Evolutionary conservation across 2,113 vertebrate genomes (phyloP).

Genomic region (Carollia perspicillata): DNA sequence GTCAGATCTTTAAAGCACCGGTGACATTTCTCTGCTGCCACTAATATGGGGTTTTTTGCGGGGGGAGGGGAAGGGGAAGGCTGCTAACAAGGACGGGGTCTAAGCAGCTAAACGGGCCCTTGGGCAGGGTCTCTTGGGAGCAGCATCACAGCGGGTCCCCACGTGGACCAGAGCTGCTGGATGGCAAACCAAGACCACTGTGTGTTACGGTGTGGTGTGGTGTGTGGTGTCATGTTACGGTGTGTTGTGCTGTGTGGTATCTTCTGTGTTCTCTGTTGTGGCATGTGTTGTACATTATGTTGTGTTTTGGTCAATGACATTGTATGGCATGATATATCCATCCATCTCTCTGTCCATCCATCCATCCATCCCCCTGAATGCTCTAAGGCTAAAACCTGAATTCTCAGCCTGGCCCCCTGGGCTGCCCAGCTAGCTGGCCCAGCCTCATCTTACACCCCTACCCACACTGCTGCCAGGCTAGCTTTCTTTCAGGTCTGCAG

Average conservation of each 20-base stretch:
- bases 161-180: background rate
- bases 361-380: background rate
- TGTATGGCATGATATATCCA: background rate
- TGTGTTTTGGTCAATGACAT: background rate
- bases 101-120: background rate
- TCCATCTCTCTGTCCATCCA: background rate
- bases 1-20: background rate
- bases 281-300: too few species aligned
- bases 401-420: background rate
- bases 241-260: accelerated
- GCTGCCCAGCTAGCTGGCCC: accelerated
- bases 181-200: background rate
- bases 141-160: background rate
- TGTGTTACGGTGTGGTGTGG: background rate
- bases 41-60: background rate
- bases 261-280: too few species aligned
- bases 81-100: too few species aligned
- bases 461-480: background rate
- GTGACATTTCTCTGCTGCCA: background rate
- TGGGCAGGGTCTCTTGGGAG: background rate
- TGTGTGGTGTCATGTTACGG: background rate
- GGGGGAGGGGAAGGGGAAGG: background rate
- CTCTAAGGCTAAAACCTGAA: background rate
- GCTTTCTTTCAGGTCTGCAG: background rate
- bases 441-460: background rate